phyloP scores from a whole-genome alignment of 2,888 invertebrate genomes.

The Eledona agricola region DNA sequence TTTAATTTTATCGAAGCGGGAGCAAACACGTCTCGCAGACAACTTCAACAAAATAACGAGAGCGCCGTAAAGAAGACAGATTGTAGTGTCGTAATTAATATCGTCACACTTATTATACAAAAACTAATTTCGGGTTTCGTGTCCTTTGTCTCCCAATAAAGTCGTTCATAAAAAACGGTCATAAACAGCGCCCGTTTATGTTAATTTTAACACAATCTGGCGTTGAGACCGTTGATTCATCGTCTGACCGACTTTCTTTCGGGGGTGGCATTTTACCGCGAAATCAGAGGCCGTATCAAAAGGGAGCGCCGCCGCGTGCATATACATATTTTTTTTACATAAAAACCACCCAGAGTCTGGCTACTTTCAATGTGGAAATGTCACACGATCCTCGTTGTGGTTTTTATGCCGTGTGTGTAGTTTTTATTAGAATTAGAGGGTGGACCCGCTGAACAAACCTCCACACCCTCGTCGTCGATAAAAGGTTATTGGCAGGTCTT shows the following conservation, averaged over 20 bases:
- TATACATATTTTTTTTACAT: slow-evolving; percentile 7
- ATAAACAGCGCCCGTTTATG: slow-evolving; percentile 19
- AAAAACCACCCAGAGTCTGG: slow-evolving; percentile 3
- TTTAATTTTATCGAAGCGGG: too few relatives aligned
- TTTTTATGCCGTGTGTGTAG: slow-evolving; percentile 7
- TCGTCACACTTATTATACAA: too few relatives aligned
- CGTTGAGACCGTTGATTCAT: slow-evolving; percentile 1
- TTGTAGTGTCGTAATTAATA: too few relatives aligned
- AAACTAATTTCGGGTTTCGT: too few relatives aligned
- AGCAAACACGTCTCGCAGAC: too few relatives aligned
- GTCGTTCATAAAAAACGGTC: background rate
- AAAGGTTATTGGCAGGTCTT: slow-evolving; percentile 50
- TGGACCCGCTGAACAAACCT: slow-evolving; percentile 31
- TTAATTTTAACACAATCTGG: slow-evolving; percentile 19
- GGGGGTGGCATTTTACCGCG: slow-evolving; percentile 24
- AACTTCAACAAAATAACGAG: too few relatives aligned
- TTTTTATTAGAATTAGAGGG: slow-evolving; percentile 25
- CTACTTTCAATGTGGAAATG: slow-evolving; percentile 15
- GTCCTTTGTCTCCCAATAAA: slow-evolving; percentile 5
- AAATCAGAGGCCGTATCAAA: slow-evolving; percentile 12
- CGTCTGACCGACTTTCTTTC: slow-evolving; percentile 19
- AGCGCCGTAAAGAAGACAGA: too few relatives aligned
- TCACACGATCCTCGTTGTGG: slow-evolving; percentile 4
- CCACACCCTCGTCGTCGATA: slow-evolving; percentile 36
- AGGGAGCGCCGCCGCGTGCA: slow-evolving; percentile 15